Evolutionary conservation across 2,888 invertebrate species (phyloP).

Genomic region (Standfussiana lucernea): DNA sequence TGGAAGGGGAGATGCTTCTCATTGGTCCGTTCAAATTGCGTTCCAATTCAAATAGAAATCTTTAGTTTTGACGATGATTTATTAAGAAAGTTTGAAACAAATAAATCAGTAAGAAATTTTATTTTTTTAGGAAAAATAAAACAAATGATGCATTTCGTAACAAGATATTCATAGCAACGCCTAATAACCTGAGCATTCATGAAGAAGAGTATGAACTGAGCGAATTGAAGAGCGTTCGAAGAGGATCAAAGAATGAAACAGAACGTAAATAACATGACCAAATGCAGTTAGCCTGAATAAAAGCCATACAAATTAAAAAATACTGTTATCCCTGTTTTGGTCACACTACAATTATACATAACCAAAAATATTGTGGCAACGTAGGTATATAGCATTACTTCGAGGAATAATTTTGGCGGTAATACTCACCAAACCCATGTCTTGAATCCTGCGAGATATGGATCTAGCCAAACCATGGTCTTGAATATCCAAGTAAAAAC

Average conservation of each 20-base stretch:
- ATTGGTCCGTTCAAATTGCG: conserved; percentile 80
- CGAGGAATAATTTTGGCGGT: conserved; percentile 76
- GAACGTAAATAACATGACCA: conserved; percentile 78
- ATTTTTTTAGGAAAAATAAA: conserved; percentile 1
- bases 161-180: background rate
- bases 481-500: conserved; percentile 94
- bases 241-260: conserved; percentile 58
- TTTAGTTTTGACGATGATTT: conserved; percentile 18
- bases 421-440: conserved; percentile 93
- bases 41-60: conserved; percentile 75
- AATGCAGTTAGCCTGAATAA: conserved; percentile 66
- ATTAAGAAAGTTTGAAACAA: background rate
- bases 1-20: conserved; percentile 77
- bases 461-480: conserved; percentile 92
- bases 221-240: background rate
- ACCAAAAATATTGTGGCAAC: conserved; percentile 74
- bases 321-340: conserved; percentile 67
- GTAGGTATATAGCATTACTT: conserved; percentile 57
- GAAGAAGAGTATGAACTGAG: background rate
- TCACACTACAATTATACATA: conserved; percentile 71
- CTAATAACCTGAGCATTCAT: background rate
- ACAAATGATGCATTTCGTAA: background rate
- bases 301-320: conserved; percentile 46
- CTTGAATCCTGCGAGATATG: conserved; percentile 93
- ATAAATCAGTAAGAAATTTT: background rate